These are phyloP conservation scores for Chironomus tepperi DNA, from an alignment of 1,140 invertebrate species.

Conservation along the genomic window DNA sequence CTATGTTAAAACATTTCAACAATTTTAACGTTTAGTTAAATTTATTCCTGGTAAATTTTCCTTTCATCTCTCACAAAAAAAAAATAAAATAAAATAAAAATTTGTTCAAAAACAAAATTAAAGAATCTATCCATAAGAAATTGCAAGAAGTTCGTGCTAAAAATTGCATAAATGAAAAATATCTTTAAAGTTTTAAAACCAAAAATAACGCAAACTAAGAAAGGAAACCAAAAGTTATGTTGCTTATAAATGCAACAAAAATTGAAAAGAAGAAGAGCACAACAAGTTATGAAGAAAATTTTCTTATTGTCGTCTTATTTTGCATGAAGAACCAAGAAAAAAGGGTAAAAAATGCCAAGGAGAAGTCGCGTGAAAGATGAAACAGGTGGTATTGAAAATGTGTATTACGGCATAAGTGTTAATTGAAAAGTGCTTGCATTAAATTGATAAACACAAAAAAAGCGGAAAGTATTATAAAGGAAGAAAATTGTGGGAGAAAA, in stretches of 20 bases:
- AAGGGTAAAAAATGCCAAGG: too few species aligned
- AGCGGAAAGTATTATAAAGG: background rate
- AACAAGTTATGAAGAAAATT: conserved; percentile 8
- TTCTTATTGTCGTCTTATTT: background rate
- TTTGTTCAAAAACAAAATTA: too few species aligned
- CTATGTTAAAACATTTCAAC: too few species aligned
- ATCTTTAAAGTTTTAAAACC: too few species aligned
- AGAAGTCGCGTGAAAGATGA: background rate
- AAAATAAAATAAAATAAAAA: too few species aligned
- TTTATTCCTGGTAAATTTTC: background rate
- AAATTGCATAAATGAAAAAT: too few species aligned
- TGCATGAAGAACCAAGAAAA: background rate
- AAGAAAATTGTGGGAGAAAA: background rate
- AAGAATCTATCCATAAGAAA: too few species aligned
- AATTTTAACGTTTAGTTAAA: too few species aligned
- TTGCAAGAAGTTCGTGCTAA: too few species aligned
- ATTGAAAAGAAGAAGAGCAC: background rate
- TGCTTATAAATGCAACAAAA: background rate
- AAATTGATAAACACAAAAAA: background rate
- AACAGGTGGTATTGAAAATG: background rate
- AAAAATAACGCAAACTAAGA: too few species aligned
- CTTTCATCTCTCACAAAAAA: background rate
- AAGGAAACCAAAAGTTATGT: too few species aligned
- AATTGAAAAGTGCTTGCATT: conserved; percentile 1
- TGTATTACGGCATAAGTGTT: background rate